Percentiles rank a stretch among this genome's conserved stretches.
Evolutionary conservation across 2,888 invertebrate species (phyloP).

Genomic region (Pomacea canaliculata): DNA sequence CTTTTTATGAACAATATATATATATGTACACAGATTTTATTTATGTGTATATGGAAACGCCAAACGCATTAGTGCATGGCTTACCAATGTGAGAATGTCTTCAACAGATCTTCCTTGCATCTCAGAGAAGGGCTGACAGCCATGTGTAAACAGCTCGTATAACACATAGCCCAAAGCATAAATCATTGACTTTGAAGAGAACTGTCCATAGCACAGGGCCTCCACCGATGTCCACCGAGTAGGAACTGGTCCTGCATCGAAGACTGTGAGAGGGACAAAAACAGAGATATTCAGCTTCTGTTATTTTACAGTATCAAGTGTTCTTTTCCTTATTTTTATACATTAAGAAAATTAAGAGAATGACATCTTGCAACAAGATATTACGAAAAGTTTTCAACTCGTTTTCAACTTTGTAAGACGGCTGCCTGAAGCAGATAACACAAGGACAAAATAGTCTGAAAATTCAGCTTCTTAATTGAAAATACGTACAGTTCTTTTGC

Average conservation of each 20-base stretch:
- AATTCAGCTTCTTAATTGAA: too few species aligned
- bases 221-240: slow-evolving; percentile 12
- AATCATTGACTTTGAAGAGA: slow-evolving; percentile 10
- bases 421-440: too few species aligned
- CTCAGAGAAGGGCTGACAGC: slow-evolving; percentile 13
- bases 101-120: neutral
- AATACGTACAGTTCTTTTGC: too few species aligned
- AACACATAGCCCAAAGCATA: slow-evolving; percentile 9
- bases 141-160: slow-evolving; percentile 21
- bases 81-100: slow-evolving; percentile 6
- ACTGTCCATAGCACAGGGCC: slow-evolving; percentile 9
- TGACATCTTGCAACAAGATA: too few species aligned
- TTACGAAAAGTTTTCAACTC: too few species aligned
- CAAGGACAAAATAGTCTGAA: too few species aligned
- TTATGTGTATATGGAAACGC: too few species aligned
- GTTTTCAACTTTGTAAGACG: too few species aligned
- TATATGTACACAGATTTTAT: too few species aligned
- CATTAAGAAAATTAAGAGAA: neutral
- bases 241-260: slow-evolving; percentile 8
- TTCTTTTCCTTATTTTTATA: neutral
- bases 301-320: neutral
- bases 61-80: neutral
- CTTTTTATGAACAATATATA: too few species aligned
- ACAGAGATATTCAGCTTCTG: neutral
- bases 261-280: neutral